A percentile compares a stretch with the other conserved stretches of the same genome.
These are phyloP conservation scores for Chaetophractus vellerosus DNA, from an alignment of 2,797 vertebrate species.

Conservation along the genomic window DNA sequence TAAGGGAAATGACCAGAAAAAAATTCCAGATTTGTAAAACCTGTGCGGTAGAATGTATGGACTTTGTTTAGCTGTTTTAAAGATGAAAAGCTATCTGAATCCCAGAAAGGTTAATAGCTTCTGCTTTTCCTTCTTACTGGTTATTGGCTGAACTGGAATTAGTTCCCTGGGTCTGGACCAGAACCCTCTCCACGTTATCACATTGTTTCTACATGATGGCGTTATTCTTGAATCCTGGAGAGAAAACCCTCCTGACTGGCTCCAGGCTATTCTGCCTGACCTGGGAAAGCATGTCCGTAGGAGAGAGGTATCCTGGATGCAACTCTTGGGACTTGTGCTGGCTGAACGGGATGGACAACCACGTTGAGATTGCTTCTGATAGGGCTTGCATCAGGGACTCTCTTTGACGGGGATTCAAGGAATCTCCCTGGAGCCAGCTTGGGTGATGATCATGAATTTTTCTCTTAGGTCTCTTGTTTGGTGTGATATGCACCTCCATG, in stretches of 20 bases:
- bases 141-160: neutral
- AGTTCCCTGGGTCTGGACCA: too few species aligned
- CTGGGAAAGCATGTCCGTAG: neutral
- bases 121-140: neutral
- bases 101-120: neutral
- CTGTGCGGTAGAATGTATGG: neutral
- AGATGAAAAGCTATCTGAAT: neutral
- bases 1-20: neutral
- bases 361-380: fast-evolving
- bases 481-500: conserved; percentile 91
- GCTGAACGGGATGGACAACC: fast-evolving
- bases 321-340: neutral
- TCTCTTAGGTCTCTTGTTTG: conserved; percentile 92
- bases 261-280: neutral
- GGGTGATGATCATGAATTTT: neutral
- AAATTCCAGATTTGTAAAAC: neutral
- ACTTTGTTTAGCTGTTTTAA: neutral
- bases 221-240: too few species aligned
- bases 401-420: too few species aligned
- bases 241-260: neutral
- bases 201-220: neutral
- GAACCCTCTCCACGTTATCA: neutral
- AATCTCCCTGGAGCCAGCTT: neutral
- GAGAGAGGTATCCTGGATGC: neutral
- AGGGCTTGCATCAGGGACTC: fast-evolving